phyloP scores from a whole-genome alignment of 2,797 vertebrate genomes.

The Schizopygopsis pylzovi region DNA sequence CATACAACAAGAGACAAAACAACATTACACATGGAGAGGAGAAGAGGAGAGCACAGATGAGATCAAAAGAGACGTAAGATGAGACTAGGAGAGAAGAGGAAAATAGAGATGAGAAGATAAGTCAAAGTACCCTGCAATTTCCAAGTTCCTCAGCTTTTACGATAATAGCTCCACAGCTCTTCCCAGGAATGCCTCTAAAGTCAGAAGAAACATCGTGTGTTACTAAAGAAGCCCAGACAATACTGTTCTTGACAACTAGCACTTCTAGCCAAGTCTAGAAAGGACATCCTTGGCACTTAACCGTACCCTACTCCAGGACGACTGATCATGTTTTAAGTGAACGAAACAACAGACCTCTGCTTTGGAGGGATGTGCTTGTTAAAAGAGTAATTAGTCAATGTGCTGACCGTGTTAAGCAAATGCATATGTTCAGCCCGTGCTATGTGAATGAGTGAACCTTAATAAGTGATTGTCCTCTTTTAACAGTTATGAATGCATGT shows the following conservation, averaged over 20 bases:
- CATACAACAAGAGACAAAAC: no score
- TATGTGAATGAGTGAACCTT: not conserved
- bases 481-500: constrained; percentile 2
- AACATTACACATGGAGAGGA: not conserved
- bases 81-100: not conserved
- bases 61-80: not conserved
- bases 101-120: not conserved
- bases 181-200: constrained; percentile 88
- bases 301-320: not conserved
- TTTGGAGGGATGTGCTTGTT: not conserved
- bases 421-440: not conserved
- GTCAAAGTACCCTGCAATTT: constrained; percentile 87
- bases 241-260: constrained; percentile 10
- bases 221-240: constrained; percentile 11
- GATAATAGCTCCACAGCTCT: constrained; percentile 90
- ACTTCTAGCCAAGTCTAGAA: not conserved
- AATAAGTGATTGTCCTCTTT: not conserved
- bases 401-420: not conserved
- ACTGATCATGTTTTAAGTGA: not conserved
- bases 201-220: constrained; percentile 39
- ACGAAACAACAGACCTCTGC: not conserved
- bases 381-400: not conserved
- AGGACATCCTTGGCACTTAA: not conserved
- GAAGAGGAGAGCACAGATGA: not conserved
- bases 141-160: constrained; percentile 92